Conservation (phyloP, 2,113 vertebrate genomes). For the Uropsilus gracilis region DNA sequence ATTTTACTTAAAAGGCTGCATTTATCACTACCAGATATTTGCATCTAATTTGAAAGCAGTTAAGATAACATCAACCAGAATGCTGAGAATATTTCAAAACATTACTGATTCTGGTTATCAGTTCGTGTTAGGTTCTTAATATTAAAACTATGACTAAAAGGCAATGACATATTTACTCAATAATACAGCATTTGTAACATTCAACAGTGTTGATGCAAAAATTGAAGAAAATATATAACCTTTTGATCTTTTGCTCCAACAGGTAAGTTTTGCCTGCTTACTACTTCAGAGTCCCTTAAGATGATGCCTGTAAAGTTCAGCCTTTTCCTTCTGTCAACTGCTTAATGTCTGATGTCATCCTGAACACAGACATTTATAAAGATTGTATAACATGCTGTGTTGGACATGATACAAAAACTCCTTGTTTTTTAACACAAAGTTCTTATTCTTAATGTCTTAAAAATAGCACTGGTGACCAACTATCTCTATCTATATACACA, state of each 20-base stretch:
- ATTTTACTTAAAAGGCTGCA: background rate
- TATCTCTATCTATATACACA: background rate
- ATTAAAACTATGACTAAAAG: background rate
- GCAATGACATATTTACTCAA: background rate
- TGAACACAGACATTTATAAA: background rate
- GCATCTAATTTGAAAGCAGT: constrained; percentile 30
- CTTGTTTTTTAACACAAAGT: no score
- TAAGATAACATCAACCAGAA: background rate
- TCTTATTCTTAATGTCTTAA: background rate
- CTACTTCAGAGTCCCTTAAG: background rate
- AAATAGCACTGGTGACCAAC: background rate
- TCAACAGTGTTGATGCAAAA: background rate
- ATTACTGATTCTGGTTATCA: background rate
- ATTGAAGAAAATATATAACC: background rate
- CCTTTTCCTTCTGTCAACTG: background rate
- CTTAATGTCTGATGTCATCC: background rate
- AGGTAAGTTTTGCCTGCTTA: background rate
- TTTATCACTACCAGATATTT: background rate
- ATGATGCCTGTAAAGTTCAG: background rate
- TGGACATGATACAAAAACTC: no score
- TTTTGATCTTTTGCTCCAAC: background rate
- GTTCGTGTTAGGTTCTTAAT: background rate
- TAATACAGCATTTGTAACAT: background rate
- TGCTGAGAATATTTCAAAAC: background rate
- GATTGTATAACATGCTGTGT: background rate